Base-by-base conservation (phyloP, 1,140 invertebrate genomes). In the Xylocopa sonorina region DNA sequence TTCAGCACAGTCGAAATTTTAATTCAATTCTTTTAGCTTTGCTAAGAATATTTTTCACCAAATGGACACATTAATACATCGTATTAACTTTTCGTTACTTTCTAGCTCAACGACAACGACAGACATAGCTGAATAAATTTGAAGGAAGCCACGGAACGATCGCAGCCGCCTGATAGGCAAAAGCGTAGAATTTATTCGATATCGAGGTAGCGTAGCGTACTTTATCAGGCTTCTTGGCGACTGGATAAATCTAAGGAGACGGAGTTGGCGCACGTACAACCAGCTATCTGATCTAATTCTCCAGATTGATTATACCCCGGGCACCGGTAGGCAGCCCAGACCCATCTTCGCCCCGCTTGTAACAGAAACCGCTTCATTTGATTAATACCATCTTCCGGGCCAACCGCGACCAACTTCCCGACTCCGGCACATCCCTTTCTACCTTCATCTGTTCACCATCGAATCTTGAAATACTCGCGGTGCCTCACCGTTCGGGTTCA, bases 351-450 rank as follows among this genome's bases (percentile, higher is more conserved):
- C 67, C 48, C 46, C 38, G 66, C 32, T 53, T 78, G 75, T 81
- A 81, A 81, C 80, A 64, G 80, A 78, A 81, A 81, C 67, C 80
- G 80, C 75, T 81, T 81, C 80, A 78, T 81, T 81, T 81, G 80
- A 81, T 81, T 81, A 81, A 81, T 81, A 57, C 75, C 66, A 51
- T 55, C 43, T 79, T 78, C 51, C 67, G 32, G 67, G 24, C 32
- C 18, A 63, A n/a, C 60, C 73, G 53, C 53, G 73, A 58, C 53
- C 63, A 80, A 72, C 66, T 71, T 81, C 60, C 24, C 76, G 21
- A 46, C 53, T 43, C 29, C 29, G 46, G n/a, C n/a, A 64, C 43
- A 66, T 72, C 41, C 63, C 66, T 60, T 71, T 72, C 73, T 50
- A 64, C 34, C 16, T 18, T 24, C 34, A 34, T 24, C 62, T 77